Evolutionary conservation across 1,140 invertebrate species (phyloP).

Genomic region (Listronotus bonariensis): DNA sequence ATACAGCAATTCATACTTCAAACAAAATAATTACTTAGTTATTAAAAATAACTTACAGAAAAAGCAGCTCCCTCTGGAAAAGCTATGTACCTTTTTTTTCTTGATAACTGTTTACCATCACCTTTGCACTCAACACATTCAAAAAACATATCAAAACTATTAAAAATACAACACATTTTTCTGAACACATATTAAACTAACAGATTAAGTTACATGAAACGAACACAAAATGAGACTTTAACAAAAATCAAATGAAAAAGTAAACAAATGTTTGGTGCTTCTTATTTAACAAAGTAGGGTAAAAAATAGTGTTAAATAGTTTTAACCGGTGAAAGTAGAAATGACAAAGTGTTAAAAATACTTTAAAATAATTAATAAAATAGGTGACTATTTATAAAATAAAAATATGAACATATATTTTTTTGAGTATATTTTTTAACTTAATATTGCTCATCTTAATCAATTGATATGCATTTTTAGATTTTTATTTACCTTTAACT

Average conservation of each 20-base stretch:
- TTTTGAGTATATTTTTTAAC: neutral
- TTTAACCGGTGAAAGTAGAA: constrained; percentile 7
- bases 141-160: constrained; percentile 22
- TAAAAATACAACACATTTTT: constrained; percentile 20
- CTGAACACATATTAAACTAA: constrained; percentile 16
- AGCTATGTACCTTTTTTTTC: constrained; percentile 72
- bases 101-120: constrained; percentile 55
- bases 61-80: constrained; percentile 75
- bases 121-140: constrained; percentile 22
- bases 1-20: too few species aligned
- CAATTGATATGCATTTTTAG: neutral
- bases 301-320: constrained; percentile 12
- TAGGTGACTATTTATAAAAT: neutral
- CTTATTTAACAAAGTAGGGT: neutral
- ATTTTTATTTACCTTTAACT: neutral
- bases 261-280: neutral
- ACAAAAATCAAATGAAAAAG: neutral
- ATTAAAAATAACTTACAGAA: constrained; percentile 54
- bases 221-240: neutral
- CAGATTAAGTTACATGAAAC: neutral
- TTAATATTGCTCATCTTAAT: neutral
- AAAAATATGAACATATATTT: neutral
- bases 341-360: neutral
- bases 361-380: constrained; percentile 15
- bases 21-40: too few species aligned